A percentile compares a stretch with the other conserved stretches of the same genome.
phyloP scores from a whole-genome alignment of 1,140 invertebrate genomes.

The Uloborus diversus region DNA sequence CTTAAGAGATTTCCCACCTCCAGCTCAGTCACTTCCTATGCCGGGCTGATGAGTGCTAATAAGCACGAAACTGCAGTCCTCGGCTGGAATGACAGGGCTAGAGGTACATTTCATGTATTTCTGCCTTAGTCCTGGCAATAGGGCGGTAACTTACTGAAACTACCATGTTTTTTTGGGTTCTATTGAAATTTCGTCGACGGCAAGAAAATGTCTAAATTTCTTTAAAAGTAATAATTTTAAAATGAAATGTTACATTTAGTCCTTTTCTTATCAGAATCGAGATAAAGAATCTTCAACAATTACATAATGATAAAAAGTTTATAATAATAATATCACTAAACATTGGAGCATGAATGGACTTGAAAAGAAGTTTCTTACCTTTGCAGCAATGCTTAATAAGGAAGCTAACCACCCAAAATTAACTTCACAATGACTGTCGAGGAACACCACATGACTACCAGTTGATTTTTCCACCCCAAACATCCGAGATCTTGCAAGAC shows the following conservation, averaged over 20 bases:
- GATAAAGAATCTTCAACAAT: neutral
- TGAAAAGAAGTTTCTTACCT: constrained; percentile 68
- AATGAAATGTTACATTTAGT: neutral
- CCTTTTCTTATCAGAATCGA: neutral
- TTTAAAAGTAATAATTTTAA: neutral
- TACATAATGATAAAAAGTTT: neutral
- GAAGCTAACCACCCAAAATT: constrained; percentile 96
- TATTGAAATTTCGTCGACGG: too few relatives aligned
- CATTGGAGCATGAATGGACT: neutral
- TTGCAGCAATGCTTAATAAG: constrained; percentile 86
- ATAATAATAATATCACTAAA: too few relatives aligned
- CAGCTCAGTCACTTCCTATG: too few relatives aligned
- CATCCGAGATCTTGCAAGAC: constrained; percentile 85
- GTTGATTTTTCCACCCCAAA: constrained; percentile 88
- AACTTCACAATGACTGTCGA: constrained; percentile 97
- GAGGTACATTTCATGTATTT: too few relatives aligned
- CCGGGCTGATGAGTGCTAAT: too few relatives aligned
- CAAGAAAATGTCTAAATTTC: too few relatives aligned
- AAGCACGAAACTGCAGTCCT: too few relatives aligned
- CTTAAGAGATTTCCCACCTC: too few relatives aligned
- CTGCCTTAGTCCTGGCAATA: too few relatives aligned
- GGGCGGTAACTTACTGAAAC: too few relatives aligned
- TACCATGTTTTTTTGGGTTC: too few relatives aligned
- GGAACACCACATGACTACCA: constrained; percentile 91
- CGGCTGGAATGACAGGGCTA: too few relatives aligned